Percentiles rank a stretch among this genome's conserved stretches.
phyloP scores from a whole-genome alignment of 2,797 vertebrate species.

The Chanos chanos region DNA sequence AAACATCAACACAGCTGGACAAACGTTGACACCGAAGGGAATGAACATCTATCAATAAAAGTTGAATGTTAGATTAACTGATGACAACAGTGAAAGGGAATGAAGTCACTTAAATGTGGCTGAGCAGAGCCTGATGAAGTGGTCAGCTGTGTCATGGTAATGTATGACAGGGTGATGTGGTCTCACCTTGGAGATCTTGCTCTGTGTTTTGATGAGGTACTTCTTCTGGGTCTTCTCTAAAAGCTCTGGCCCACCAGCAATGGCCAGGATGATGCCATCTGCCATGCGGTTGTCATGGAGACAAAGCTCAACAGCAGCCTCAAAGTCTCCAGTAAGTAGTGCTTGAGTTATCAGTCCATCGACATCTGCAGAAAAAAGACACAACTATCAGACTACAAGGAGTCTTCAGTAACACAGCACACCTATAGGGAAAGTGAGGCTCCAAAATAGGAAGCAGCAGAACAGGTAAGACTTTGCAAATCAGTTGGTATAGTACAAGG shows the following conservation, averaged over 20 bases:
- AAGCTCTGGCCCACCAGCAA: conserved; percentile 88
- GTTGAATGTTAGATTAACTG: too few relatives aligned
- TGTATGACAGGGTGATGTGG: not conserved
- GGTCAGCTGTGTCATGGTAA: not conserved
- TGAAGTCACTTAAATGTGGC: too few relatives aligned
- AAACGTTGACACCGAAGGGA: too few relatives aligned
- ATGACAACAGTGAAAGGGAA: too few relatives aligned
- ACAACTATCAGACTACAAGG: too few relatives aligned
- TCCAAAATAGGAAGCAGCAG: not conserved
- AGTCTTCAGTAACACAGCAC: not conserved
- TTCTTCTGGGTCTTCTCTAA: conserved; percentile 88
- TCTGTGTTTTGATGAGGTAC: conserved; percentile 85
- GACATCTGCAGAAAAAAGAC: conserved; percentile 72
- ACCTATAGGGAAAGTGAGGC: not conserved
- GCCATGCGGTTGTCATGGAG: conserved; percentile 95
- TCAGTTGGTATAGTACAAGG: too few relatives aligned
- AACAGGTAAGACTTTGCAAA: too few relatives aligned
- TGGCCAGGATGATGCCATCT: conserved; percentile 92
- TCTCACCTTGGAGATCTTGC: conserved; percentile 88
- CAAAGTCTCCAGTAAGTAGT: conserved; percentile 88
- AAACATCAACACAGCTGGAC: too few relatives aligned
- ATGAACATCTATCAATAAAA: too few relatives aligned
- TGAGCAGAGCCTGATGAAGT: too few relatives aligned
- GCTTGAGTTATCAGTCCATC: conserved; percentile 96
- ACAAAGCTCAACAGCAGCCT: conserved; percentile 91